A percentile compares a stretch with the other conserved stretches of the same genome.
Evolutionary conservation across 2,797 vertebrate genomes (phyloP).

Genomic region (Gambusia yucatana): DNA sequence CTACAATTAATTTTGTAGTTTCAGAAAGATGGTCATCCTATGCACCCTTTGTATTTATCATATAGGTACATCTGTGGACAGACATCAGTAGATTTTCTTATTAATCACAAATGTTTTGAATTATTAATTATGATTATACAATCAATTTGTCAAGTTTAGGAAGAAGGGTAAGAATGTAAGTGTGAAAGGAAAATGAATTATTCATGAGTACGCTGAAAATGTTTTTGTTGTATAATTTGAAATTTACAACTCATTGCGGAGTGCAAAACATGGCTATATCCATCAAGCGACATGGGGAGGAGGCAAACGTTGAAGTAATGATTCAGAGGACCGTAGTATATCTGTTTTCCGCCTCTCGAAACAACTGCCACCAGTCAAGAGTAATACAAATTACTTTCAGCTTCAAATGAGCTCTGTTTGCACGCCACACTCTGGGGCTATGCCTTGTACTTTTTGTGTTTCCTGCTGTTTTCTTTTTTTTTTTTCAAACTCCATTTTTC

Average conservation of each 20-base stretch:
- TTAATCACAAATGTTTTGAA: not conserved
- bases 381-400: constrained; percentile 77
- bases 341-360: constrained; percentile 64
- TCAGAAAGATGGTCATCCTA: not conserved
- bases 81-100: not conserved
- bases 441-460: constrained; percentile 55
- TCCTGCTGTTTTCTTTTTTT: constrained; percentile 11
- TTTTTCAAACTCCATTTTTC: constrained; percentile 63
- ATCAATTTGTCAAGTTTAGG: not conserved
- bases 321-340: constrained; percentile 62
- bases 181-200: not conserved
- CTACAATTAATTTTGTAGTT: not conserved
- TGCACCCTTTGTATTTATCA: not conserved
- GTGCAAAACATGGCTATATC: constrained; percentile 28
- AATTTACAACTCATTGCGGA: constrained; percentile 14
- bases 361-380: constrained; percentile 69
- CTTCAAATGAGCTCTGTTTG: constrained; percentile 76
- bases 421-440: constrained; percentile 64
- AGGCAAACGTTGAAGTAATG: constrained; percentile 61
- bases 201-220: not conserved
- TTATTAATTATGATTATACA: not conserved
- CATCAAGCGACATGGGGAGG: constrained; percentile 20
- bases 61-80: not conserved
- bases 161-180: not conserved
- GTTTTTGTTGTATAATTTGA: constrained; percentile 3